Conservation (phyloP, 2,797 vertebrate species). For the Sebastes diaconus region DNA sequence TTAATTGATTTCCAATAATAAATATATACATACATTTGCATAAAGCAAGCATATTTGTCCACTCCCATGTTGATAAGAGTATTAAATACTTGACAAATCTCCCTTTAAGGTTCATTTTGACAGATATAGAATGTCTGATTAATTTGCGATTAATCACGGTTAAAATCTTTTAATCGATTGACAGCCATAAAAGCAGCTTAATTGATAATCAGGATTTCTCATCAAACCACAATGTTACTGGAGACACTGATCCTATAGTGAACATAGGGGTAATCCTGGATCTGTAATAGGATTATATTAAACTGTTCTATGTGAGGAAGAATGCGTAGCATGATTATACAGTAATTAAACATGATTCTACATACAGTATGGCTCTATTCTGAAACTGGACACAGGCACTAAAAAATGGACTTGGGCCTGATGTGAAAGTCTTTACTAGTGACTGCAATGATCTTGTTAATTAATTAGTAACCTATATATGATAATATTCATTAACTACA, state of each 20-base stretch:
- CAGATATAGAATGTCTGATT: no score
- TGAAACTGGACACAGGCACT: not conserved
- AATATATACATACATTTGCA: no score
- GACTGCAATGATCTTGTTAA: not conserved
- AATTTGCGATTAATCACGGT: no score
- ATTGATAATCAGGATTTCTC: not conserved
- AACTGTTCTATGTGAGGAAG: not conserved
- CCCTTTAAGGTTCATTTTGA: no score
- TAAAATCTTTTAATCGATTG: no score
- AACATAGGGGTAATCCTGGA: not conserved
- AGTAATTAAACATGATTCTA: not conserved
- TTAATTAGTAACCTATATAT: not conserved
- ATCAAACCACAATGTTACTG: not conserved
- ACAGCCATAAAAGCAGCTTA: not conserved
- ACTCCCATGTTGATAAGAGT: no score
- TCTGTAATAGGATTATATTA: not conserved
- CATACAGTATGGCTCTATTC: not conserved
- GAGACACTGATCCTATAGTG: not conserved
- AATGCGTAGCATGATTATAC: not conserved
- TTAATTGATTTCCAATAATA: no score
- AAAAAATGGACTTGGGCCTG: not conserved
- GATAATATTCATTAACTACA: not conserved
- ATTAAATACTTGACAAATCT: no score
- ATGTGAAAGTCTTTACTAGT: not conserved
- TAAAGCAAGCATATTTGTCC: no score